A percentile compares a stretch with the other conserved stretches of the same genome.
Evolutionary conservation across 2,888 invertebrate species (phyloP).

Genomic region (Folsomia manolachei): DNA sequence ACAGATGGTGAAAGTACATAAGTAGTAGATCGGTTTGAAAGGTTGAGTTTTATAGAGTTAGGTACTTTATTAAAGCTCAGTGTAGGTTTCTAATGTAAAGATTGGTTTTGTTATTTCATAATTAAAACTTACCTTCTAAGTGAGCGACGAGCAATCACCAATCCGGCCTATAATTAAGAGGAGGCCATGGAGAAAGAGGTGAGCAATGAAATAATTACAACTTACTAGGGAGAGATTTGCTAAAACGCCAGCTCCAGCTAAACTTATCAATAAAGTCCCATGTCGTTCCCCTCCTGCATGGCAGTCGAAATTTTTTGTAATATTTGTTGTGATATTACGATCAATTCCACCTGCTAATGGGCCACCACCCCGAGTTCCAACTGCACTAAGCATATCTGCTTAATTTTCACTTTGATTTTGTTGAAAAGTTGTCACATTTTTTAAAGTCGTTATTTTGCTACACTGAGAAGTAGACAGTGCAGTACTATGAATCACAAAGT

Average conservation of each 20-base stretch:
- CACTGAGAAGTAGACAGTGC: background rate
- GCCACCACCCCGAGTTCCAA: slow-evolving; percentile 27
- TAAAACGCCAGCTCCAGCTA: slow-evolving; percentile 57
- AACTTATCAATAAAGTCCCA: slow-evolving; percentile 58
- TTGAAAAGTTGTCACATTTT: too few relatives aligned
- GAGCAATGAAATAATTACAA: too few relatives aligned
- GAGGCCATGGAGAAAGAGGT: too few relatives aligned
- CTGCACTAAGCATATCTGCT: slow-evolving; percentile 17
- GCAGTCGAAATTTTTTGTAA: slow-evolving; percentile 64
- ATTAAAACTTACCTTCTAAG: slow-evolving; percentile 70
- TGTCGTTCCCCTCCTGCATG: slow-evolving; percentile 76
- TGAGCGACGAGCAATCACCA: slow-evolving; percentile 75
- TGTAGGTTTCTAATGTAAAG: too few relatives aligned
- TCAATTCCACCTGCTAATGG: slow-evolving; percentile 38
- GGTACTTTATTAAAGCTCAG: too few relatives aligned
- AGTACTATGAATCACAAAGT: slow-evolving; percentile 18
- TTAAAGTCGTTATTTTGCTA: too few relatives aligned
- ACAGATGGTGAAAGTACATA: too few relatives aligned
- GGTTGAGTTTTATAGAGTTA: too few relatives aligned
- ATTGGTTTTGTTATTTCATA: too few relatives aligned
- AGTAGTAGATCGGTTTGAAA: too few relatives aligned
- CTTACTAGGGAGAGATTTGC: slow-evolving; percentile 77
- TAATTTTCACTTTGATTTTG: too few relatives aligned
- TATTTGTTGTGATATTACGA: slow-evolving; percentile 48
- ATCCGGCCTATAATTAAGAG: too few relatives aligned